Evolutionary conservation across 2,888 invertebrate genomes (phyloP), one percentile per base, ranked within the genome.

Genomic region (Minunthozetes semirufus): DNA sequence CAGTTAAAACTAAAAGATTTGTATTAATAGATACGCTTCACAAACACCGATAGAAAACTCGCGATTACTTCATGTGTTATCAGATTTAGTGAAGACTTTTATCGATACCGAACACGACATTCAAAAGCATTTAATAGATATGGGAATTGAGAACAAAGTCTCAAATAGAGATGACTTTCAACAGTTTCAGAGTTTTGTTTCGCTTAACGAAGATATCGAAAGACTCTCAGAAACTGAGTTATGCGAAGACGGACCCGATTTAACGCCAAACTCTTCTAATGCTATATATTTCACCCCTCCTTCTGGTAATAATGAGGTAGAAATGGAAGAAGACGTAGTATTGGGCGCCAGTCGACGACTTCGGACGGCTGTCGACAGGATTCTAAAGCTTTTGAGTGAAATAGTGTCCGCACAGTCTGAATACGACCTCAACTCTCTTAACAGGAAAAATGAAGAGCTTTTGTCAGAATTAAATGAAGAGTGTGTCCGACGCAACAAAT

Each of bases 391-490:
- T n/a, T 53, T 79, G n/a, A 74, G 73, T 0, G 59, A 78, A 42
- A 72, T 76, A 0, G 68, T 79, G 6, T 74, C 76, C n/a, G 73
- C 74, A 27, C 76, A 77, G 11, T 75, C 76, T 27, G 77, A 74
- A 48, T 76, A 77, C 25, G 78, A 79, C 70, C 73, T 77, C 9
- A 76, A 75, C 19, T 42, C 74, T 22, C 50, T 79, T 42, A 15
- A 75, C 19, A 76, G 76, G 56, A 75, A 77, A 33, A 78, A 78
- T 63, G 79, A 79, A 29, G 79, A 79, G 46, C 75, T 80, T 9
- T 66, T 75, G 11, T 27, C 73, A 5, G 79, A 79, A 29, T 73
- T 80, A 19, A 78, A 78, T 80, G 75, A 81, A 80, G 76, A 83
- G 78, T 79, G 59, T 56, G 27, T 29, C 22, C 68, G 74, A 38